Percentiles rank a stretch among this genome's conserved stretches.
These are phyloP conservation scores for Thalassophryne amazonica DNA, from an alignment of 2,797 vertebrate species.

Conservation along the genomic window DNA sequence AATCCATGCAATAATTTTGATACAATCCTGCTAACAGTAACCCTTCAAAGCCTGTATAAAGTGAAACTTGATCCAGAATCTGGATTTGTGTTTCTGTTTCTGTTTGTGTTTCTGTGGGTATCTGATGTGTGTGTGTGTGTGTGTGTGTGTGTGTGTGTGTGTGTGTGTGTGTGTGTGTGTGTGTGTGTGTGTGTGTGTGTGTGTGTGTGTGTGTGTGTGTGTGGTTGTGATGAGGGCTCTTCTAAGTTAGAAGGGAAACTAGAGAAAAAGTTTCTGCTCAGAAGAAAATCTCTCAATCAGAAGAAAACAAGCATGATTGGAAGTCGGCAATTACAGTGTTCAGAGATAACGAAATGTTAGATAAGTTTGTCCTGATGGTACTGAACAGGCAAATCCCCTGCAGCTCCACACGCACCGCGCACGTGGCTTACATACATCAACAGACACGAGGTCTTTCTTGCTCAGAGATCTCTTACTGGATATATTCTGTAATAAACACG, in stretches of 20 bases:
- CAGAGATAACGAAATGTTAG: slow-evolving; percentile 62
- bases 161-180: slow-evolving; percentile 6
- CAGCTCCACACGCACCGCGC: slow-evolving; percentile 78
- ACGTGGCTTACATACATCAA: slow-evolving; percentile 48
- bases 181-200: slow-evolving; percentile 18
- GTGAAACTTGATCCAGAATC: too few relatives aligned
- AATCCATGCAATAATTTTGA: too few relatives aligned
- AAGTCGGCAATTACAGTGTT: slow-evolving; percentile 76
- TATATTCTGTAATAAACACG: not conserved
- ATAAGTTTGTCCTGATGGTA: slow-evolving; percentile 71
- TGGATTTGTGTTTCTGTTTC: too few relatives aligned
- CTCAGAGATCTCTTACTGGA: slow-evolving; percentile 1
- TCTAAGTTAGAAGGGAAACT: slow-evolving; percentile 31
- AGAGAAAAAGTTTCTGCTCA: slow-evolving; percentile 3
- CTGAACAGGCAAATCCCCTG: slow-evolving; percentile 66
- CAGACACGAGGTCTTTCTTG: slow-evolving; percentile 14
- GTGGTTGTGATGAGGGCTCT: slow-evolving; percentile 27
- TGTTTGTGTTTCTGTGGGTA: too few relatives aligned
- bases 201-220: slow-evolving; percentile 22
- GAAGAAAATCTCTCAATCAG: slow-evolving; percentile 56
- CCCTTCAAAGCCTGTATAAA: too few relatives aligned
- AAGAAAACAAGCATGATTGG: slow-evolving; percentile 73
- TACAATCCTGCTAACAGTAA: too few relatives aligned
- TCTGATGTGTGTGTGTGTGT: too few relatives aligned
- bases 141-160: too few relatives aligned